Evolutionary conservation across 1,140 invertebrate genomes (phyloP), one percentile per base, ranked within the genome.

Genomic region (Ooceraea biroi): DNA sequence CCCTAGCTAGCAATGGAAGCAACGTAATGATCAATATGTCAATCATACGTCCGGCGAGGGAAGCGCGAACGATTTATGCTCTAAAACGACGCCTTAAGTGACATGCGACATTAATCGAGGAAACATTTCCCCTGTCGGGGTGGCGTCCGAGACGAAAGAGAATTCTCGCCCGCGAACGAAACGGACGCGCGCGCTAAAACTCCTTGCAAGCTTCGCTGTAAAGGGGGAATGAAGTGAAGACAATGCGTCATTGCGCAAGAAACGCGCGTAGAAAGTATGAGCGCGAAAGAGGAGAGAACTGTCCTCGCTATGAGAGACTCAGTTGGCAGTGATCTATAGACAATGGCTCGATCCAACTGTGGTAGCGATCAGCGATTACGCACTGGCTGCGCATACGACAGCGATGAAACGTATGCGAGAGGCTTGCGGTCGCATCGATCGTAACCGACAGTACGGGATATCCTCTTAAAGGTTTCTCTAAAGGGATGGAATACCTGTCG

Each of bases 271-370:
- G 41, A 73, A 84, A 80, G 44, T 61, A 65, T 46, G 25, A 55
- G 10, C 4, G 22, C 25, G 48, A 55, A 72, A 19, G 46, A 22
- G 25, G 46, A 78, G 14, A 80, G 17, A 72, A 11, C 17, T 57
- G 30, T 63, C 14, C 25, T 57, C 46, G 41, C 46, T 65, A 14
- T 50, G 50, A 85, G 61, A 85, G 68, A 74, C 72, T 69, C n/a
- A n/a, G 7, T 36, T 69, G 80, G 90, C 88, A 92, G 88, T 90
- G 90, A 66, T 80, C 77, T 87, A 91, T 94, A 93, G 93, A 94
- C 93, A 94, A 94, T 94, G 93, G 93, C 92, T 93, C 90, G 89
- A 93, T 94, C 93, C 93, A 94, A 94, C 92, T 92, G 92, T 93
- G 93, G 93, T 94, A 92, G 19, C 83, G 48, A 80, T 87, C 80